phyloP scores from a whole-genome alignment of 2,113 vertebrate species.

The Cololabis saira region DNA sequence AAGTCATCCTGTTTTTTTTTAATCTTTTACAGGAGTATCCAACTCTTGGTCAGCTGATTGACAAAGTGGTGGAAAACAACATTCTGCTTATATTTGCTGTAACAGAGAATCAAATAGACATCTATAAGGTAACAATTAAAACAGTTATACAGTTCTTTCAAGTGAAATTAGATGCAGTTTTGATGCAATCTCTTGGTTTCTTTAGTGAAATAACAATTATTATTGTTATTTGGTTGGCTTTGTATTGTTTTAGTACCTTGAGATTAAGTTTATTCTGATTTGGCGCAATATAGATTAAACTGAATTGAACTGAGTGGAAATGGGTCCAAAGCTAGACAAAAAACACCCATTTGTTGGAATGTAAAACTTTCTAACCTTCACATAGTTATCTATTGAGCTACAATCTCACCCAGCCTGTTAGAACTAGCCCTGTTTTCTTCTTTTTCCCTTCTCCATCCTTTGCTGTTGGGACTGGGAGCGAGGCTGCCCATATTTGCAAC shows the following conservation, averaged over 20 bases:
- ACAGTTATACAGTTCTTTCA: too few relatives aligned
- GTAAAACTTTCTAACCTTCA: constrained; percentile 32
- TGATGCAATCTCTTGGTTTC: too few relatives aligned
- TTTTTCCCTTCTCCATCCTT: neutral
- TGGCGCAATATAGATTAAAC: too few relatives aligned
- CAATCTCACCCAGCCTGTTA: constrained; percentile 57
- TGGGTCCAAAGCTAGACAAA: neutral
- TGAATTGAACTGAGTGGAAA: too few relatives aligned
- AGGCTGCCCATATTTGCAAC: constrained; percentile 17
- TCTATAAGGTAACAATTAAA: constrained; percentile 87
- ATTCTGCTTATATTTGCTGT: constrained; percentile 96
- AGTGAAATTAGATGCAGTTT: too few relatives aligned
- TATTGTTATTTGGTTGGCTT: too few relatives aligned
- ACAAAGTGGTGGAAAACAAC: constrained; percentile 96
- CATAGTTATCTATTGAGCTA: constrained; percentile 45
- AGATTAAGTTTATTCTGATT: too few relatives aligned
- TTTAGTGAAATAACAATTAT: too few relatives aligned
- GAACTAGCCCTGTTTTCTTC: constrained; percentile 51
- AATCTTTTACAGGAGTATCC: constrained; percentile 89
- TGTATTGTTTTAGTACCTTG: too few relatives aligned
- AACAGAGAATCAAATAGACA: constrained; percentile 84
- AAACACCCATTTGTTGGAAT: constrained; percentile 1
- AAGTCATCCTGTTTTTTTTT: neutral
- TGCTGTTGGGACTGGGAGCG: neutral
- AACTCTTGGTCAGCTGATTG: constrained; percentile 93